Percentiles rank a stretch among this genome's conserved stretches.
These are phyloP conservation scores for Drosophila diplacantha DNA, from an alignment of 2,888 invertebrate genomes.

Conservation along the genomic window DNA sequence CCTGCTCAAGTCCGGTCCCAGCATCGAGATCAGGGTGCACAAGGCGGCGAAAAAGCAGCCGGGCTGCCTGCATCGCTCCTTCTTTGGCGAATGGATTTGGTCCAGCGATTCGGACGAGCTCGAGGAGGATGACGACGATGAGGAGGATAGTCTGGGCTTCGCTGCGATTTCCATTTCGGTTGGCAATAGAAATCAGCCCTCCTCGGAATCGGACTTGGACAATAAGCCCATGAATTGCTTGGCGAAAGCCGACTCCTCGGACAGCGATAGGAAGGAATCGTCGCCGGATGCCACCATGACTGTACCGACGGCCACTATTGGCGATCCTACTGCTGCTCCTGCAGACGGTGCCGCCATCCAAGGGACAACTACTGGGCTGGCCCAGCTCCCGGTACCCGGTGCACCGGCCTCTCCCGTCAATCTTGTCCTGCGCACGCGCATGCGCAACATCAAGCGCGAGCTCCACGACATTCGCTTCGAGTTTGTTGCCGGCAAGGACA, in stretches of 20 bases:
- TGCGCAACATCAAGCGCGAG: constrained; percentile 93
- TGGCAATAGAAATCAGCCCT: constrained; percentile 76
- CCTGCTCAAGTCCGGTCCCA: constrained; percentile 90
- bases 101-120: constrained; percentile 96
- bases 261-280: constrained; percentile 80
- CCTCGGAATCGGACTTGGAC: constrained; percentile 80
- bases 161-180: constrained; percentile 58
- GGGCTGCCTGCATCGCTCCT: constrained; percentile 91
- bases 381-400: constrained; percentile 54
- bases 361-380: too few relatives aligned
- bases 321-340: too few relatives aligned
- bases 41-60: constrained; percentile 90
- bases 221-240: constrained; percentile 82
- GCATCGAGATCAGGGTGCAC: constrained; percentile 92
- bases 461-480: constrained; percentile 99
- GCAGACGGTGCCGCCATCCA: too few relatives aligned
- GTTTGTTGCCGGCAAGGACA: constrained; percentile 92
- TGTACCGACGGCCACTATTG: background rate
- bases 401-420: constrained; percentile 80
- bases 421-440: constrained; percentile 85
- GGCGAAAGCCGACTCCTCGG: constrained; percentile 81
- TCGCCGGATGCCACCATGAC: constrained; percentile 68
- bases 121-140: constrained; percentile 85
- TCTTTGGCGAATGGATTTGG: constrained; percentile 99
- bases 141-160: constrained; percentile 83